A percentile compares a stretch with the other conserved stretches of the same genome.
Conservation (phyloP, 1,140 invertebrate genomes). For the Acromyrmex charruanus region DNA sequence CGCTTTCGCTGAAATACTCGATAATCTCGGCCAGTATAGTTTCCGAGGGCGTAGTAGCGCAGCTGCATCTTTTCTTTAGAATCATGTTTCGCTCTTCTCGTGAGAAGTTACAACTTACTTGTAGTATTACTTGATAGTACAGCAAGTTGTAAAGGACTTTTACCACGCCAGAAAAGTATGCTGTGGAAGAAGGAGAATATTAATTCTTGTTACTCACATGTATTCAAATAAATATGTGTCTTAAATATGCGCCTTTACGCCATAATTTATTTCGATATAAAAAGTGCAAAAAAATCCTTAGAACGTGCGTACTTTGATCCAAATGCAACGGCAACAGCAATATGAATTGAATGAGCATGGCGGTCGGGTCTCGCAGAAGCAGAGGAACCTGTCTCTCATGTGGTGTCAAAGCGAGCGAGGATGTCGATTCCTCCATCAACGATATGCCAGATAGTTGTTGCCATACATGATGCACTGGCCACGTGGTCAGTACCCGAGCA, state of each 20-base stretch:
- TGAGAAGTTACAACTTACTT: slow-evolving; percentile 90
- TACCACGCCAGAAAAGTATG: slow-evolving; percentile 94
- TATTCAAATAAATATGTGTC: background rate
- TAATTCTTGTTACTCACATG: background rate
- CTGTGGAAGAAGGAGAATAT: slow-evolving; percentile 87
- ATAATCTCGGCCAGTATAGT: slow-evolving; percentile 82
- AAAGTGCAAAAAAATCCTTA: background rate
- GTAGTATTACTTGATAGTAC: slow-evolving; percentile 94
- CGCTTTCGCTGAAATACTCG: slow-evolving; percentile 81
- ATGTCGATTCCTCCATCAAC: slow-evolving; percentile 71
- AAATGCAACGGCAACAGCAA: slow-evolving; percentile 94
- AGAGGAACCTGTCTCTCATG: slow-evolving; percentile 92
- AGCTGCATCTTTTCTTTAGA: slow-evolving; percentile 76
- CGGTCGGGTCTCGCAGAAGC: slow-evolving; percentile 93
- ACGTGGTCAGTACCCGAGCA: slow-evolving; percentile 90
- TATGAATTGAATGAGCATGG: slow-evolving; percentile 95
- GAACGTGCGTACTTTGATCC: slow-evolving; percentile 91
- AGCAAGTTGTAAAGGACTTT: slow-evolving; percentile 95
- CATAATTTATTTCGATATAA: slow-evolving; percentile 44
- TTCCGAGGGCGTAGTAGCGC: slow-evolving; percentile 71
- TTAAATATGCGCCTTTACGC: background rate
- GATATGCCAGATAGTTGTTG: slow-evolving; percentile 88
- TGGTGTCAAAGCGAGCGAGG: slow-evolving; percentile 84
- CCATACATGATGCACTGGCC: slow-evolving; percentile 90
- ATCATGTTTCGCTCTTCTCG: slow-evolving; percentile 84